Base-by-base conservation (phyloP, 2,888 invertebrate genomes). In the Orchesella flavescens region DNA sequence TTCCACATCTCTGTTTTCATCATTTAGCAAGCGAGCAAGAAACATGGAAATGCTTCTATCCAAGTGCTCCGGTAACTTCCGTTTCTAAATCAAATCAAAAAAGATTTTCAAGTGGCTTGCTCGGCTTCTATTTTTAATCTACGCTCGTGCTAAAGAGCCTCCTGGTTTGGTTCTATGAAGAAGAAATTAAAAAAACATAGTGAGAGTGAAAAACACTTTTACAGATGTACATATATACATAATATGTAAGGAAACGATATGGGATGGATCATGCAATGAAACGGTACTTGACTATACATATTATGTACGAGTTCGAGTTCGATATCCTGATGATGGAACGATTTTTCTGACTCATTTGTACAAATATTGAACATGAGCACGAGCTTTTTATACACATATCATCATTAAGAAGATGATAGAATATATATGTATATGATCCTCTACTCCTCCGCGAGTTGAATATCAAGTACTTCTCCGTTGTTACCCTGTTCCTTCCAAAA, bases 11-110 rank as follows among this genome's bases (percentile, higher is more conserved):
- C 59, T 68, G 12, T 46, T 72, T 63, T 63, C 46, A 59, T 43
- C 59, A 68, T 68, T 68, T 46, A 66, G 59, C 46, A 9, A 34
- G 71, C 46, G 5, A 7, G 55, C 53, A 76, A 71, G 61, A 21
- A 81, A 81, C 81, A 81, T 59, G 81, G 57, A 81, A 81, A 81
- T 81, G 81, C 81, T 81, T 81, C 74, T 81, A 74, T 59, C 74
- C 68, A 34, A 23, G 72, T 53, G 55, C 74, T 44, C 65, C 19
- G 68, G 53, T 81, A 44, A 59, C 74, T 81, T 81, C 81, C 81
- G 81, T 61, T 81, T 81, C 68, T 57, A 72, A 80, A 80, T 66
- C 74, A 74, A 79, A 69, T 68, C 81, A 81, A 53, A 74, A 46
- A 49, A 74, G 23, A 49, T 59, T 61, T 74, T 81, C 74, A 81